Conservation (phyloP, 2,113 vertebrate species). For the Mohoua ochrocephala region DNA sequence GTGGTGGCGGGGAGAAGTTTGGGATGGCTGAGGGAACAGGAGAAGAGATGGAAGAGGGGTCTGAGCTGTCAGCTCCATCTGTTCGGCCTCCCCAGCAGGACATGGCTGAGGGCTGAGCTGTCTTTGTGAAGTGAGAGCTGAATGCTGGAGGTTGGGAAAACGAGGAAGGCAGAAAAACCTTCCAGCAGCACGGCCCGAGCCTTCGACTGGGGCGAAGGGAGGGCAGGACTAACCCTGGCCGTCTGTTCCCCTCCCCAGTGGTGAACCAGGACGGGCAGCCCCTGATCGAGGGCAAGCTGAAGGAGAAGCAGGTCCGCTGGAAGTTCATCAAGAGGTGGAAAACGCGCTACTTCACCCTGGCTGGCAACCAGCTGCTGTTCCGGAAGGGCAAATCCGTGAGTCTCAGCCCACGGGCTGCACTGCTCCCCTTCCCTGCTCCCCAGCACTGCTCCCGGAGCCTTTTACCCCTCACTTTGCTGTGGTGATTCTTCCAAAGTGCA, state of each 20-base stretch:
- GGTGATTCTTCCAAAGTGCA: accelerated
- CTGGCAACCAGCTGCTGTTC: constrained; percentile 94
- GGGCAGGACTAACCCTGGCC: not conserved
- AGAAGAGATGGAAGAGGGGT: not conserved
- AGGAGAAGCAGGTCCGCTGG: constrained; percentile 97
- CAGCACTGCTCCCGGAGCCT: not conserved
- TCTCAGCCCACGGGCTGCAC: not conserved
- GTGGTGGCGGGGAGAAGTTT: not conserved
- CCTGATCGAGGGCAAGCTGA: constrained; percentile 93
- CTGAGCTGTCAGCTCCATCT: not conserved
- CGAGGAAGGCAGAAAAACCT: not conserved
- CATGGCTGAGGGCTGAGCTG: not conserved
- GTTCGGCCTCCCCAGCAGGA: not conserved
- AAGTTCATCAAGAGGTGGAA: constrained; percentile 98
- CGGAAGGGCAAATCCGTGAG: constrained; percentile 90
- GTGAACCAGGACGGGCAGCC: constrained; percentile 92
- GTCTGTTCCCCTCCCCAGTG: constrained; percentile 66
- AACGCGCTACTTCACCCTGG: constrained; percentile 94
- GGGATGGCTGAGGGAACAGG: not conserved
- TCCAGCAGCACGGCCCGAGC: not conserved
- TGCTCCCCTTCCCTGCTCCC: not conserved
- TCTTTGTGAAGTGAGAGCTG: not conserved
- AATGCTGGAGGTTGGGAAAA: not conserved
- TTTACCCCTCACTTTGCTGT: not conserved
- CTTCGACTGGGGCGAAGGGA: not conserved